Base-by-base conservation (phyloP, 35 echinoderm and acorn worm species). In the Lytechinus variegatus region DNA sequence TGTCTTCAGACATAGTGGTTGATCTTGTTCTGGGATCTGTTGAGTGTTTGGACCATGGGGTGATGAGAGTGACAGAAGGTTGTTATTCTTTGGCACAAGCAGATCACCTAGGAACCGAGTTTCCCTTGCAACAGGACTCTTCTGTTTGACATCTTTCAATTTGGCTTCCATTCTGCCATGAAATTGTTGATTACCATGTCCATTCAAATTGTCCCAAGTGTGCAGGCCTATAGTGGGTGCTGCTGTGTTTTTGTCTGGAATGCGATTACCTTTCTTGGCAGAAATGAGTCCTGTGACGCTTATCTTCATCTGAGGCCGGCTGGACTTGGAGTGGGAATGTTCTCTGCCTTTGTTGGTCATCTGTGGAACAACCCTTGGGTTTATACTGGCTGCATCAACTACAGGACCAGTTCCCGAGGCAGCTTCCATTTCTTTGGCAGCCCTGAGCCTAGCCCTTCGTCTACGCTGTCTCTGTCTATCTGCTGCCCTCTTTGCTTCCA, bases 401-500 rank as follows among this genome's bases (percentile, higher is more conserved):
- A 24, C 66, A 7, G 66, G 66, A 79, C 19, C 19, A 24, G 16
- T 8, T 24, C 19, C 66, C n/a, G 66, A 8, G 0, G 21, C 66
- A 79, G 66, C 66, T 79, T 79, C 66, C 66, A 79, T 79, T n/a
- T 79, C 66, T 54, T 90, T 90, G 29, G 88, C 92, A 5, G 92
- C 92, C 28, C 55, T 54, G n/a, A 93, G 54, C 92, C 92, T 54
- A 3, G 92, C 92, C 27, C 92, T 33, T 27, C 92, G 92, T 28
- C 92, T 54, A 33, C 92, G 28, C 92, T 93, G 92, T 57, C 92
- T 54, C 53, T 55, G 14, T 93, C 92, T 93, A 57, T 93, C 92
- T 10, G 92, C 52, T 3, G 52, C 92, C 27, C 92, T 93, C 54
- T 57, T 93, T 9, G 92, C 92, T 54, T 93, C 53, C 8, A 93